Conservation (phyloP, 2,888 invertebrate genomes). For the Drosophila gaucha region DNA sequence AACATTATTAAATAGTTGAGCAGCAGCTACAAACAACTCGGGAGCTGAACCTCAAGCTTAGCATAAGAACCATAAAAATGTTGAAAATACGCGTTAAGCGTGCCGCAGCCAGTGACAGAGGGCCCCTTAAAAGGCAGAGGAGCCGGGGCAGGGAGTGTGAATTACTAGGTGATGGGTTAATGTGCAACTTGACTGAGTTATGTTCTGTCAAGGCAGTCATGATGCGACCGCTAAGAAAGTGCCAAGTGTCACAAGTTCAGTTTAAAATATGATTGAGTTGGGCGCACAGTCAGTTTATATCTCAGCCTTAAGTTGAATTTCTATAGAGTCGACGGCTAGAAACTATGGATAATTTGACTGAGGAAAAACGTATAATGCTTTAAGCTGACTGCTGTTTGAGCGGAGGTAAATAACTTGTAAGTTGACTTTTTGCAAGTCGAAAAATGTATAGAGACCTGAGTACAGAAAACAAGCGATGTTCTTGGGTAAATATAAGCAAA, state of each 20-base stretch:
- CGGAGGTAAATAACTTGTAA: too few relatives aligned
- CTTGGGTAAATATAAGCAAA: too few relatives aligned
- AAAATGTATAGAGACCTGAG: too few relatives aligned
- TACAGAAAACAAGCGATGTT: too few relatives aligned
- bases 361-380: too few relatives aligned
- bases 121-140: neutral
- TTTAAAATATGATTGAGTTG: slow-evolving; percentile 39
- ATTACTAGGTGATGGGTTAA: slow-evolving; percentile 45
- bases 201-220: slow-evolving; percentile 53
- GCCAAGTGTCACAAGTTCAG: slow-evolving; percentile 56
- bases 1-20: slow-evolving; percentile 78
- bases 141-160: neutral
- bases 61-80: slow-evolving; percentile 60
- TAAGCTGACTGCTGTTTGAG: neutral
- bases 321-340: neutral
- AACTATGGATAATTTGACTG: neutral
- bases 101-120: slow-evolving; percentile 12
- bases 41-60: slow-evolving; percentile 5
- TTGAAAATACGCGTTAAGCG: slow-evolving; percentile 44
- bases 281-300: neutral
- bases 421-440: too few relatives aligned
- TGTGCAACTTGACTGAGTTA: slow-evolving; percentile 65
- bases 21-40: slow-evolving; percentile 63
- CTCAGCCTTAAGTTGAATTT: neutral
- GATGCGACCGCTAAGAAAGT: slow-evolving; percentile 61